Base-by-base conservation (phyloP, 2,888 invertebrate species). In the Cephonodes hylas region DNA sequence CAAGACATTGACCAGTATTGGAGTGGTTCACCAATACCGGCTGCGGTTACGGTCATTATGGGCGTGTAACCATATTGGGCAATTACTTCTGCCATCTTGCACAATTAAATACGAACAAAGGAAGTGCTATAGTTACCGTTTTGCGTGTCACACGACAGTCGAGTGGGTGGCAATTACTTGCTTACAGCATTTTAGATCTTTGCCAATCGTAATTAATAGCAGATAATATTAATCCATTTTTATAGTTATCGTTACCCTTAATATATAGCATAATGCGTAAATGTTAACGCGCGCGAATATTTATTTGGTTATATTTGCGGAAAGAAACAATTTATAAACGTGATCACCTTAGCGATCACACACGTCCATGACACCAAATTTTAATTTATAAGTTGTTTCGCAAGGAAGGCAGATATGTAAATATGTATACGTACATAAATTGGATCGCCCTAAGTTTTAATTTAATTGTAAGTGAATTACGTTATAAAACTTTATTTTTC, bases 61-160 rank as follows among this genome's bases (percentile, higher is more conserved):
- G 79, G 70, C 77, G 81, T 83, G 79, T 82, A 77, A 77, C 80
- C 83, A 85, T 80, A 80, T 85, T 85, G 75, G 80, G 76, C 83
- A 85, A 87, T 88, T 84, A 86, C 77, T 88, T 87, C 82, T 84
- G 83, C 83, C 78, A 75, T 75, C 76, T 81, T 86, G 85, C 84
- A 85, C 89, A 87, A 86, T 86, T 83, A 81, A 70, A 81, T 72
- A 73, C 80, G 83, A 85, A 85, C 86, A 88, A 86, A 88, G 86
- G 87, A 88, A 82, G 81, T 79, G 77, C 75, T 79, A 77, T 72
- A 73, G 79, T 82, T 84, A 79, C 81, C 69, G 72, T 79, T 84
- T 80, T 77, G 87, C 89, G 88, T 88, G 89, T 76, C 70, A 79
- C 84, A 83, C 81, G 82, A 83, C 81, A 86, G 77, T 68, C 66